These are phyloP conservation scores for Chamaea fasciata DNA, from an alignment of 2,113 vertebrate species.

Conservation along the genomic window DNA sequence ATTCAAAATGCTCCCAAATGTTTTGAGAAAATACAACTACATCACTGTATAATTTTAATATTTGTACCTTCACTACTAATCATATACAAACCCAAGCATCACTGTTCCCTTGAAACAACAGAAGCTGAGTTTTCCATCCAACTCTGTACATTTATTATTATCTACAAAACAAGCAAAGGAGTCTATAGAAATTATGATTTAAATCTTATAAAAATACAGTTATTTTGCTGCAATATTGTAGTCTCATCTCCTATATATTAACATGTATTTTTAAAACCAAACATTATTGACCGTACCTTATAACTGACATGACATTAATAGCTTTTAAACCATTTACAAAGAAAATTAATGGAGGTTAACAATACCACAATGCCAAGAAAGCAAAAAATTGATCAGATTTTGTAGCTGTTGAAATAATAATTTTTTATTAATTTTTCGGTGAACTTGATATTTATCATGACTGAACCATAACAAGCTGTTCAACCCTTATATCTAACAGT, in stretches of 20 bases:
- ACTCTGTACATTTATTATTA: not conserved
- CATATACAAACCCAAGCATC: not conserved
- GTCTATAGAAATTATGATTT: not conserved
- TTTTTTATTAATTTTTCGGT: not conserved
- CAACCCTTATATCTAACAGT: not conserved
- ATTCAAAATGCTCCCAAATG: not conserved
- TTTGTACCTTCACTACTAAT: not conserved
- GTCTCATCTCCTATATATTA: not conserved
- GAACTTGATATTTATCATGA: not conserved
- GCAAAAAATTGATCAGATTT: not conserved
- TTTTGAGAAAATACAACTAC: not conserved
- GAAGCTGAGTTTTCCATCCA: not conserved
- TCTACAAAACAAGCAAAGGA: not conserved
- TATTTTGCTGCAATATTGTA: not conserved
- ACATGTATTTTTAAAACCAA: not conserved
- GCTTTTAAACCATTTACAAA: not conserved
- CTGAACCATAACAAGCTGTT: not conserved
- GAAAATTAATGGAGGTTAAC: not conserved
- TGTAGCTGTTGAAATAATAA: not conserved
- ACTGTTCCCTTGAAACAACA: not conserved
- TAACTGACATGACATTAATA: not conserved
- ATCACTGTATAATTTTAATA: not conserved
- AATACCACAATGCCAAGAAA: not conserved
- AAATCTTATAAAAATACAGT: not conserved
- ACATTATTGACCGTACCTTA: not conserved